phyloP scores from a whole-genome alignment of 1,140 invertebrate species.

The Pentalonia nigronervosa region DNA sequence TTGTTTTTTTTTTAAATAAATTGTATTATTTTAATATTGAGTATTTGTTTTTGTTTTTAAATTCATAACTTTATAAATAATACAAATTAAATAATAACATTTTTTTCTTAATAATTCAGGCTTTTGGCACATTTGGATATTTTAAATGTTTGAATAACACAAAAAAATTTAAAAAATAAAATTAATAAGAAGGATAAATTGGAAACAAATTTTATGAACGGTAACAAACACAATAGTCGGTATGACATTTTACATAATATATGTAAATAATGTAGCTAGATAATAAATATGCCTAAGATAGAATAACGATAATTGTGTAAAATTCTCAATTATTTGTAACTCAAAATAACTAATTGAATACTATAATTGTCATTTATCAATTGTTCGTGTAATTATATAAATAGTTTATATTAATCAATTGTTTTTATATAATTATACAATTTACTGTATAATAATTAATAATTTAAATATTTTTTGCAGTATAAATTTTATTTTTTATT shows the following conservation, averaged over 20 bases:
- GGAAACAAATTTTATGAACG: neutral
- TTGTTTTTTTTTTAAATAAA: neutral
- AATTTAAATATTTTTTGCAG: neutral
- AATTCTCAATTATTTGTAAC: neutral
- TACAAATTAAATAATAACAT: neutral
- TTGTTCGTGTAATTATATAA: neutral
- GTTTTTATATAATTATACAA: too few species aligned
- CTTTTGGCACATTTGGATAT: neutral
- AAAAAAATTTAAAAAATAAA: neutral
- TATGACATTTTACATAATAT: too few species aligned
- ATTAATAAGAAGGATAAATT: neutral
- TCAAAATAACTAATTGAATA: neutral
- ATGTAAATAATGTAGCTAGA: too few species aligned
- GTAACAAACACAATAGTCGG: too few species aligned
- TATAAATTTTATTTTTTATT: neutral
- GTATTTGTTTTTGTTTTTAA: neutral
- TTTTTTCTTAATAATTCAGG: neutral
- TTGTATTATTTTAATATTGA: neutral
- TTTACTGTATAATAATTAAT: neutral
- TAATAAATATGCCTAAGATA: neutral
- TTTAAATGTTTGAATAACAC: neutral
- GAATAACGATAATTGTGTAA: neutral
- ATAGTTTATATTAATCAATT: neutral
- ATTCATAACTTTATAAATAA: neutral
- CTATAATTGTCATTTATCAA: neutral